These are phyloP conservation scores for Oscheius sp. DNA, from an alignment of 1,140 invertebrate species.

Conservation along the genomic window DNA sequence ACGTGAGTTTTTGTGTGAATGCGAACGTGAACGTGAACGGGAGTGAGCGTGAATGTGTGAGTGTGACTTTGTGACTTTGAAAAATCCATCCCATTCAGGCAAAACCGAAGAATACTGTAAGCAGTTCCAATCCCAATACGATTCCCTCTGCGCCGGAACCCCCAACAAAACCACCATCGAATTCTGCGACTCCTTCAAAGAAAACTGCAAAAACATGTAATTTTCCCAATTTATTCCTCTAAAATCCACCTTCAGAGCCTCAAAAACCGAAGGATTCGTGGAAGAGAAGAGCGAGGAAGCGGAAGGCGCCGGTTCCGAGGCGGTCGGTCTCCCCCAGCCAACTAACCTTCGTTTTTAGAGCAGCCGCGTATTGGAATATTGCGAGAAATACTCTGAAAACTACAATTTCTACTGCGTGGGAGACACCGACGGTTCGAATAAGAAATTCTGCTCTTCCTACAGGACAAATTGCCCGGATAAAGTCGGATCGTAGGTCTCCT, in stretches of 20 bases:
- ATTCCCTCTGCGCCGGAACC: not conserved
- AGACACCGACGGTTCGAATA: slow-evolving; percentile 14
- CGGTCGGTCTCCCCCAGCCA: not conserved
- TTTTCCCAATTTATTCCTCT: not conserved
- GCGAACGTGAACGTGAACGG: no score
- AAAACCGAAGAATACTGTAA: slow-evolving; percentile 2
- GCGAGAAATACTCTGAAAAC: slow-evolving; percentile 32
- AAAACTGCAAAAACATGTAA: not conserved
- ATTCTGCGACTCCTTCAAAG: not conserved
- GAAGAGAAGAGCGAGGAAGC: not conserved
- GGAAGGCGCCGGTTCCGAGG: not conserved
- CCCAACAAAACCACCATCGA: not conserved
- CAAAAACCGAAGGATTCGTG: not conserved
- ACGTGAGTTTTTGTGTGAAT: no score
- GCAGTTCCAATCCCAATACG: not conserved
- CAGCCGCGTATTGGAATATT: slow-evolving; percentile 10
- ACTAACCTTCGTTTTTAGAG: not conserved
- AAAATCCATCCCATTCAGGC: no score
- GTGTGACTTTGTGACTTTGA: no score
- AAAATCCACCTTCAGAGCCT: not conserved
- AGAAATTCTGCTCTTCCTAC: slow-evolving; percentile 36
- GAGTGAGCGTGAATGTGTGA: no score
- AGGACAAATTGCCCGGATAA: slow-evolving; percentile 39
- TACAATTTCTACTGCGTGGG: slow-evolving; percentile 35
- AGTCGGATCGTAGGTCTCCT: slow-evolving; percentile 22